A percentile compares a stretch with the other conserved stretches of the same genome.
Conservation (phyloP, 2,888 invertebrate genomes). For the Amphipoea lucens region DNA sequence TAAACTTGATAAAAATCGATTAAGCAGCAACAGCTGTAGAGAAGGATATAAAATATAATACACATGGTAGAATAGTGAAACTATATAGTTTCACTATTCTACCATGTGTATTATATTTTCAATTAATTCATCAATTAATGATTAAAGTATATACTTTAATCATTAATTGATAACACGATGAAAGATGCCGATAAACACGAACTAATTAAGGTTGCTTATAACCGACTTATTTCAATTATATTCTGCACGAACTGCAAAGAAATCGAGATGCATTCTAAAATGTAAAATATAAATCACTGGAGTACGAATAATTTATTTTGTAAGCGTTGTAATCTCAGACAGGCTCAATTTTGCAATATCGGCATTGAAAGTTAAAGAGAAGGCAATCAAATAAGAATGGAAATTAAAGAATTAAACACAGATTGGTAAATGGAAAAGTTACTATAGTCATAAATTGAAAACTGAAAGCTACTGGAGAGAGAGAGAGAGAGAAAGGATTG, state of each 20-base stretch:
- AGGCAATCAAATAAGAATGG: background rate
- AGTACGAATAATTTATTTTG: background rate
- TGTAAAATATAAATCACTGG: slow-evolving; percentile 1
- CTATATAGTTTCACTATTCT: no score
- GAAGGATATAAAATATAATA: background rate
- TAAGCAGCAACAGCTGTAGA: background rate
- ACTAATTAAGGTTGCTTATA: background rate
- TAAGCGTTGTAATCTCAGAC: slow-evolving; percentile 3
- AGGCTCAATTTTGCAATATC: slow-evolving; percentile 35
- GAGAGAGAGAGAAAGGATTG: background rate
- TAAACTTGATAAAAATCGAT: background rate
- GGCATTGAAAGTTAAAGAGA: slow-evolving; percentile 39
- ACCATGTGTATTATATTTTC: no score
- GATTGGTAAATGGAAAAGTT: slow-evolving; percentile 4
- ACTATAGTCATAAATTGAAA: background rate
- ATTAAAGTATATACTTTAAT: background rate
- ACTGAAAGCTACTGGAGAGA: background rate
- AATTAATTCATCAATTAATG: no score
- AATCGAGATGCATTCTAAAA: slow-evolving; percentile 19
- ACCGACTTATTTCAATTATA: background rate
- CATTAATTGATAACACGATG: slow-evolving; percentile 3
- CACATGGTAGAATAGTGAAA: slow-evolving; percentile 9
- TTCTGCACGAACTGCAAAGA: slow-evolving; percentile 21
- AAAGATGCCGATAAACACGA: slow-evolving; percentile 23
- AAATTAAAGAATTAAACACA: background rate